Percentiles rank a stretch among this genome's conserved stretches.
These are phyloP conservation scores for Lepisosteus osseus DNA, from an alignment of 2,113 vertebrate genomes.

Conservation along the genomic window DNA sequence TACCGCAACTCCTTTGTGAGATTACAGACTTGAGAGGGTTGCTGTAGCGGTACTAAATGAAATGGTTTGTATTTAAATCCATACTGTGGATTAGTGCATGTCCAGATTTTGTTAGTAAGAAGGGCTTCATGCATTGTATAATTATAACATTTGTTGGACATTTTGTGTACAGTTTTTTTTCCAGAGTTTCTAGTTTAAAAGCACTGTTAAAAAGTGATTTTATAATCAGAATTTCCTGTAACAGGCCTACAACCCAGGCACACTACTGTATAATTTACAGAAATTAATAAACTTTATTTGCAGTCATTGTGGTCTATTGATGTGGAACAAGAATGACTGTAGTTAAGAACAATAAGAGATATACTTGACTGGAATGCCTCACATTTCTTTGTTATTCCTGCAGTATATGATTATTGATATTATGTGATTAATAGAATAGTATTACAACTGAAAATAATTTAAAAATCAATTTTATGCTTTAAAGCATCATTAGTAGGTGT, in stretches of 20 bases:
- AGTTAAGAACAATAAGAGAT: too few relatives aligned
- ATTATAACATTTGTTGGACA: neutral
- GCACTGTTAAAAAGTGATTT: neutral
- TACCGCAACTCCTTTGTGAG: too few relatives aligned
- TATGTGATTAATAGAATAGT: too few relatives aligned
- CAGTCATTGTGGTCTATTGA: neutral
- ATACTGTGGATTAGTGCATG: neutral
- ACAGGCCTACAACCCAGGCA: neutral
- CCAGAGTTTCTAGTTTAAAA: conserved; percentile 9
- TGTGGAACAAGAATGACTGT: too few relatives aligned
- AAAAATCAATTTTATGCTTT: too few relatives aligned
- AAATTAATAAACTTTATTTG: neutral
- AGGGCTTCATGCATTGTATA: neutral
- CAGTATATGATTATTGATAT: too few relatives aligned
- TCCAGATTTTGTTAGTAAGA: neutral
- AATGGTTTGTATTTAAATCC: neutral
- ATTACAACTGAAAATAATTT: too few relatives aligned
- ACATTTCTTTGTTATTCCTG: too few relatives aligned
- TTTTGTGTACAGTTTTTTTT: conserved; percentile 13
- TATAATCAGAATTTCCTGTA: neutral
- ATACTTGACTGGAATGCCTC: too few relatives aligned
- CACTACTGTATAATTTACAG: neutral
- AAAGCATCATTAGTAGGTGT: too few relatives aligned
- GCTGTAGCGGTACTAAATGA: neutral
- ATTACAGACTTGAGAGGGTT: neutral